These are phyloP conservation scores for Typhlomys cinereus DNA, from an alignment of 2,113 vertebrate species.

Conservation along the genomic window DNA sequence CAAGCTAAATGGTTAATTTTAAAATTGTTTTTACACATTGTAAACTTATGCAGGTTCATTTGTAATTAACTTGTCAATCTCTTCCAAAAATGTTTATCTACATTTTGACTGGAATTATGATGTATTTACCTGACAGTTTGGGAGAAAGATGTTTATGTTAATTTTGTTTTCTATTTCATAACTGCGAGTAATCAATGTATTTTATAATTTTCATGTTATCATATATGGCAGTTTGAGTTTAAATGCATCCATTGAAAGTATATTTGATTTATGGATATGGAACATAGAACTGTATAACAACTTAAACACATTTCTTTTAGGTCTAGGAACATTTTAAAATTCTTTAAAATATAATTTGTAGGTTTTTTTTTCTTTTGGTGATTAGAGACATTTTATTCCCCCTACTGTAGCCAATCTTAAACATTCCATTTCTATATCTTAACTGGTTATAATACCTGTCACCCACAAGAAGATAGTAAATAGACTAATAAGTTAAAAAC, in stretches of 20 bases:
- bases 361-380: background rate
- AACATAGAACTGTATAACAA: background rate
- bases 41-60: background rate
- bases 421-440: conserved; percentile 20
- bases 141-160: background rate
- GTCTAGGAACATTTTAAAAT: background rate
- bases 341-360: background rate
- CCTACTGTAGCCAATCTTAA: background rate
- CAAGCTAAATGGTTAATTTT: background rate
- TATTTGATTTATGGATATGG: background rate
- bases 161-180: background rate
- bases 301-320: background rate
- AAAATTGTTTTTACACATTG: background rate
- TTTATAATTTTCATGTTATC: background rate
- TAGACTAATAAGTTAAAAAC: background rate
- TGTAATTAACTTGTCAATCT: background rate
- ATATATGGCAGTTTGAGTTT: background rate
- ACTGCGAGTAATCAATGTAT: background rate
- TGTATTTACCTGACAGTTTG: background rate
- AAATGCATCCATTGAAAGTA: background rate
- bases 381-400: background rate
- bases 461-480: background rate
- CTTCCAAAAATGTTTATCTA: background rate
- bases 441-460: background rate
- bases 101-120: background rate